These are phyloP conservation scores for Chrysina gloriosa DNA, from an alignment of 2,888 invertebrate species.

Conservation along the genomic window DNA sequence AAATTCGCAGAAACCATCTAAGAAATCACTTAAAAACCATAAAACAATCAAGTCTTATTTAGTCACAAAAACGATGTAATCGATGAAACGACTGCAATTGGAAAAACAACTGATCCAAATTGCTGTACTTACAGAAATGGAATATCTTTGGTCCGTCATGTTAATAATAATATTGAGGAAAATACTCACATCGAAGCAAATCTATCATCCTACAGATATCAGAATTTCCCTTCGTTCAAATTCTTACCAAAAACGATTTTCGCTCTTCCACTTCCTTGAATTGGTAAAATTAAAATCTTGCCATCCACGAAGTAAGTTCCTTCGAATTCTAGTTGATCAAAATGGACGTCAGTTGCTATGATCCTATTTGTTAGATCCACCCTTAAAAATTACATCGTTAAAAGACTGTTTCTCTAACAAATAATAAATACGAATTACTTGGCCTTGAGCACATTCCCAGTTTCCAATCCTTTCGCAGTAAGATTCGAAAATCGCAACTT, in stretches of 20 bases:
- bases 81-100: too few species aligned
- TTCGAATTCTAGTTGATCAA: slow-evolving; percentile 10
- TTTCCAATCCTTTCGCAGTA: slow-evolving; percentile 30
- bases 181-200: too few species aligned
- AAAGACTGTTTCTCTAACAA: not conserved
- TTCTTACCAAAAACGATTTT: slow-evolving; percentile 27
- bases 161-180: too few species aligned
- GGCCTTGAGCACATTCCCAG: slow-evolving; percentile 2
- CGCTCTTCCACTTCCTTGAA: slow-evolving; percentile 36
- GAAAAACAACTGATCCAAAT: too few species aligned
- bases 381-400: slow-evolving; percentile 5
- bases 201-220: too few species aligned
- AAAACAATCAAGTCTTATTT: too few species aligned
- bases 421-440: slow-evolving; percentile 15
- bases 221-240: too few species aligned
- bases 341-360: slow-evolving; percentile 18
- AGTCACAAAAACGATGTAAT: too few species aligned
- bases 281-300: slow-evolving; percentile 43
- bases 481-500: slow-evolving; percentile 31
- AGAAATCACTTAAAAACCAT: too few species aligned
- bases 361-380: slow-evolving; percentile 13
- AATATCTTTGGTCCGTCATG: too few species aligned
- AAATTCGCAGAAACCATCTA: too few species aligned
- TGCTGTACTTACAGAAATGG: too few species aligned
- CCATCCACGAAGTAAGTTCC: slow-evolving; percentile 40